A percentile compares a stretch with the other conserved stretches of the same genome.
phyloP scores from a whole-genome alignment of 2,113 vertebrate genomes.

The Ophthalmolycus amberensis region DNA sequence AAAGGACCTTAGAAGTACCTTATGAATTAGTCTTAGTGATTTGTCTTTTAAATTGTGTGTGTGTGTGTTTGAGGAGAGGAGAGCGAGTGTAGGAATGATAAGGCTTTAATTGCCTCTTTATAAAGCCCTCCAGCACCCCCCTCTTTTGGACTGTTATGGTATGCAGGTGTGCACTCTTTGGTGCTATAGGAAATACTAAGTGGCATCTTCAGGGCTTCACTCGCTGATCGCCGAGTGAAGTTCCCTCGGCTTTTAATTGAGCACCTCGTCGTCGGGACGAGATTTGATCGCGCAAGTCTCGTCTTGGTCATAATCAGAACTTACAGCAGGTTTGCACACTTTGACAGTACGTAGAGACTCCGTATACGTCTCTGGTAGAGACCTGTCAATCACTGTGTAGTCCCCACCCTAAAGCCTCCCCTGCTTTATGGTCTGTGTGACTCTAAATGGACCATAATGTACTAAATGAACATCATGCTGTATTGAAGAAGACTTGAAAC shows the following conservation, averaged over 20 bases:
- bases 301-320: not conserved
- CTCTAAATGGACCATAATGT: no score
- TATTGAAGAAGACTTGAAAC: no score
- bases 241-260: conserved; percentile 29
- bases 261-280: not conserved
- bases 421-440: no score
- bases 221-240: conserved; percentile 35
- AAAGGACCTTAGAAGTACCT: conserved; percentile 73
- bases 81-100: conserved; percentile 69
- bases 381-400: no score
- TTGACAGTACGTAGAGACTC: not conserved
- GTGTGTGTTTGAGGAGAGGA: conserved; percentile 55
- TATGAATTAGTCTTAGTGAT: conserved; percentile 72
- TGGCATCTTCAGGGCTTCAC: conserved; percentile 37
- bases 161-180: conserved; percentile 71
- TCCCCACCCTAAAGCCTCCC: no score
- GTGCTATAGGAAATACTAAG: conserved; percentile 61
- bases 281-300: not conserved
- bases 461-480: no score
- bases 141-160: conserved; percentile 51
- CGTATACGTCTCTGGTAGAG: no score
- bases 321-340: not conserved
- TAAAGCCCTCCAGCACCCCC: conserved; percentile 56
- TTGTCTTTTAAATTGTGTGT: conserved; percentile 63
- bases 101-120: conserved; percentile 78